Evolutionary conservation across 1,140 invertebrate species (phyloP).

Genomic region (Sycophaga agraensis): DNA sequence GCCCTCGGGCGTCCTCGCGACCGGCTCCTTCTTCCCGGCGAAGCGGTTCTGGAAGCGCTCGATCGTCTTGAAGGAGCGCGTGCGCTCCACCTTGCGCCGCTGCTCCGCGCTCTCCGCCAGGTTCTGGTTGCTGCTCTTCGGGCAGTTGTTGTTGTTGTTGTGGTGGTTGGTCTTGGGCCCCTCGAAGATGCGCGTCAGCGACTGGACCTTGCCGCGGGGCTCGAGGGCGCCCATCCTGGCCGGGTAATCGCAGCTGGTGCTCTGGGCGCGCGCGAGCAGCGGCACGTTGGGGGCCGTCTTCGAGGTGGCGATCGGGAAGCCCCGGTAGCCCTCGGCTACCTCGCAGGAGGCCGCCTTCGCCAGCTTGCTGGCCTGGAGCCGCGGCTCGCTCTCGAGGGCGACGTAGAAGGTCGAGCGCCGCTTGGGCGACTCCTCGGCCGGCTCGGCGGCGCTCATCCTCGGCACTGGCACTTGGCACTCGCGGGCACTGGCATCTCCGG

Average conservation of each 20-base stretch:
- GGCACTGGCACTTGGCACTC: not conserved
- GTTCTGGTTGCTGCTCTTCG: not conserved
- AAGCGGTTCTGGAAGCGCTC: slow-evolving; percentile 53
- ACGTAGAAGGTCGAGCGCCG: slow-evolving; percentile 60
- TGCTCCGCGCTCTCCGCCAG: slow-evolving; percentile 25
- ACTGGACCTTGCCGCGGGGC: slow-evolving; percentile 51
- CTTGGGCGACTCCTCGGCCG: slow-evolving; percentile 46
- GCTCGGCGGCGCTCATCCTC: not conserved
- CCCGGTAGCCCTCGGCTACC: slow-evolving; percentile 38
- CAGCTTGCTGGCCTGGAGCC: slow-evolving; percentile 32
- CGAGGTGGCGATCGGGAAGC: slow-evolving; percentile 44
- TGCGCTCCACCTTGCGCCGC: slow-evolving; percentile 51
- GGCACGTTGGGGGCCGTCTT: slow-evolving; percentile 35
- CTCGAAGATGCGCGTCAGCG: slow-evolving; percentile 53
- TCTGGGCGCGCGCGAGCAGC: slow-evolving; percentile 42
- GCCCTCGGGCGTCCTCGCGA: too few species aligned
- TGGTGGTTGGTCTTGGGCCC: slow-evolving; percentile 42
- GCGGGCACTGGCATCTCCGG: too few species aligned
- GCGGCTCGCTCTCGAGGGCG: slow-evolving; percentile 47
- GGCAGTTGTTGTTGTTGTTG: slow-evolving; percentile 5
- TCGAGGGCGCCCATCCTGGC: slow-evolving; percentile 24
- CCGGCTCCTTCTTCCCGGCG: slow-evolving; percentile 44
- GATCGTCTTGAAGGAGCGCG: slow-evolving; percentile 55
- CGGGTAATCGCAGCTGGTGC: slow-evolving; percentile 39
- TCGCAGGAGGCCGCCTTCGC: slow-evolving; percentile 36